Conservation (phyloP, 2,113 vertebrate species). For the Tenebrosternarchus preto region DNA sequence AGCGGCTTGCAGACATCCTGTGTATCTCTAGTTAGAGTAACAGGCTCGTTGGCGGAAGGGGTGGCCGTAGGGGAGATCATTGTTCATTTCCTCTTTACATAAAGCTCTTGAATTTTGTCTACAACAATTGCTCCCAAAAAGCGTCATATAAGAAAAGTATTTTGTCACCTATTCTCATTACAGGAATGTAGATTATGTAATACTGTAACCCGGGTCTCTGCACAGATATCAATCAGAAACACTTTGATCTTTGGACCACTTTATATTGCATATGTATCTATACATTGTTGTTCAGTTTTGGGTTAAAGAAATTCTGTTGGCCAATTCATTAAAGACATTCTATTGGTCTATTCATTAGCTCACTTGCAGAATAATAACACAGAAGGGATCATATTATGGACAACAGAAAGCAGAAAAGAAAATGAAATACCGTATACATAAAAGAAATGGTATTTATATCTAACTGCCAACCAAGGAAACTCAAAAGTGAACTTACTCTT, state of each 20-base stretch:
- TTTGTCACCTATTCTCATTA: neutral
- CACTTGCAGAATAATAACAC: too few relatives aligned
- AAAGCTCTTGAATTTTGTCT: neutral
- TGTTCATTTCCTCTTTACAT: constrained; percentile 50
- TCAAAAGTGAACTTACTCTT: too few relatives aligned
- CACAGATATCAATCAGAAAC: neutral
- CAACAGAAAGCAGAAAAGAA: neutral
- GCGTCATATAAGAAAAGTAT: neutral
- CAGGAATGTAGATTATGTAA: too few relatives aligned
- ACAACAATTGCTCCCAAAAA: neutral
- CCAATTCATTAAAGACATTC: too few relatives aligned
- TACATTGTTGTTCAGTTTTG: too few relatives aligned
- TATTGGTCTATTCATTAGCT: too few relatives aligned
- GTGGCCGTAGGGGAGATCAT: constrained; percentile 57
- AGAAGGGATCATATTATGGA: neutral
- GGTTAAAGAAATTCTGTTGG: too few relatives aligned
- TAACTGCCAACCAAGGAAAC: too few relatives aligned
- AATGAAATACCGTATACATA: neutral
- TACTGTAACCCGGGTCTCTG: too few relatives aligned
- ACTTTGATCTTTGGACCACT: neutral
- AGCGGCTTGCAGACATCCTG: constrained; percentile 68
- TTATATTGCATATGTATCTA: neutral
- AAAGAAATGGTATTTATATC: too few relatives aligned
- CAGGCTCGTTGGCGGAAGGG: constrained; percentile 61
- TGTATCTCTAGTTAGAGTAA: constrained; percentile 54